Percentiles rank a stretch among this genome's conserved stretches.
Evolutionary conservation across 64 coral and sea anemone genomes (phyloP).

Genomic region (Montipora foliosa): DNA sequence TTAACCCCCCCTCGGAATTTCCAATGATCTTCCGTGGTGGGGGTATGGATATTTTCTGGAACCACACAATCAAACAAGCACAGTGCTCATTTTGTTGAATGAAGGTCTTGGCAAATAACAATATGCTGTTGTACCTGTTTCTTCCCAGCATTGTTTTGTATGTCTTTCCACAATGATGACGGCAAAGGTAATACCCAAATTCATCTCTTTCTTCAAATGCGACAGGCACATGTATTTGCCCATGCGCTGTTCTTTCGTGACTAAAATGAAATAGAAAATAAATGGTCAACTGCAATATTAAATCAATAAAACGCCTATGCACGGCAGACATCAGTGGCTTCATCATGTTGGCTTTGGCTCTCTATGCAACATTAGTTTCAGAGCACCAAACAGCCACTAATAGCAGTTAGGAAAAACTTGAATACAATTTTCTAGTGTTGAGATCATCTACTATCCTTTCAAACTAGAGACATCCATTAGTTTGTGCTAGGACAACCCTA

Average conservation of each 20-base stretch:
- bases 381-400: not conserved
- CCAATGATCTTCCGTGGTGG: too few species aligned
- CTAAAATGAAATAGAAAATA: not conserved
- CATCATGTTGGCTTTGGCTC: not conserved
- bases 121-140: slow-evolving; percentile 37
- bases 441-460: too few species aligned
- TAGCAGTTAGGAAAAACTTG: too few species aligned
- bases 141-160: slow-evolving; percentile 44
- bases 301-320: not conserved
- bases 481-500: too few species aligned
- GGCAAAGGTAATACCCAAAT: slow-evolving; percentile 52
- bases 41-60: too few species aligned
- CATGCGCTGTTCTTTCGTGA: slow-evolving; percentile 27
- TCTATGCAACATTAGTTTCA: not conserved
- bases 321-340: not conserved
- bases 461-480: too few species aligned
- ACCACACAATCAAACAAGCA: too few species aligned
- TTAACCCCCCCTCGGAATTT: too few species aligned
- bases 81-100: too few species aligned
- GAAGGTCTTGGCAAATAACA: too few species aligned
- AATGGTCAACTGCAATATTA: not conserved
- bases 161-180: slow-evolving; percentile 25
- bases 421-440: too few species aligned
- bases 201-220: slow-evolving; percentile 17
- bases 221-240: not conserved